Percentiles rank a stretch among this genome's conserved stretches.
These are phyloP conservation scores for Drosophila aldrichi DNA, from an alignment of 2,888 invertebrate genomes.

Conservation along the genomic window DNA sequence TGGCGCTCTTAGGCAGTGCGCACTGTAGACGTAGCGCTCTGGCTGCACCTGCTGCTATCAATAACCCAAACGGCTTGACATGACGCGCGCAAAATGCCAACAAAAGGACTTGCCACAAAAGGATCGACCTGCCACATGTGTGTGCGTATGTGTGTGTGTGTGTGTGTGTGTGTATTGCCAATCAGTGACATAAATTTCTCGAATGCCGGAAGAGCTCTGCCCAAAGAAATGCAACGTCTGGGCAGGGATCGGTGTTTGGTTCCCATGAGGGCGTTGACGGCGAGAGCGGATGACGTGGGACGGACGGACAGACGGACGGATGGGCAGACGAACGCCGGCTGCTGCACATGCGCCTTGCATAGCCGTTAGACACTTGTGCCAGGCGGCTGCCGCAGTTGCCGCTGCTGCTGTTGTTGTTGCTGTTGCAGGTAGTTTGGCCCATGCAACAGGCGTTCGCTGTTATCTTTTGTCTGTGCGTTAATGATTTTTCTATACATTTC, in stretches of 20 bases:
- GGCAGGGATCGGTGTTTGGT: conserved; percentile 50
- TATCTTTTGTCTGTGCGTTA: conserved; percentile 74
- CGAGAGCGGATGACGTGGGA: conserved; percentile 42
- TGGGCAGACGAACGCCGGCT: conserved; percentile 19
- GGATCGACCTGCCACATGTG: conserved; percentile 29
- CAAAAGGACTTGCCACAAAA: conserved; percentile 61
- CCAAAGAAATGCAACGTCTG: conserved; percentile 40
- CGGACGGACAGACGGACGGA: conserved; percentile 3
- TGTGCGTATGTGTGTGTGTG: conserved; percentile 3
- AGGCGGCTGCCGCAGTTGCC: conserved; percentile 39
- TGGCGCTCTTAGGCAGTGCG: conserved; percentile 16
- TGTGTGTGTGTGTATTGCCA: conserved; percentile 51
- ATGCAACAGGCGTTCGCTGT: conserved; percentile 44
- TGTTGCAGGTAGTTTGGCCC: conserved; percentile 54
- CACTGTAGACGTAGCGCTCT: conserved; percentile 4
- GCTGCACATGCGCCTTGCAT: conserved; percentile 67
- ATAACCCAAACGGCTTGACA: conserved; percentile 65
- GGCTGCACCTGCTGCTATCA: conserved; percentile 68
- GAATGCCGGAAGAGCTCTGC: conserved; percentile 60
- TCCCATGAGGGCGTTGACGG: conserved; percentile 81
- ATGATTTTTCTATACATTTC: conserved; percentile 80
- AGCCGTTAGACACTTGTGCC: conserved; percentile 75
- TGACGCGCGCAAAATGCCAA: conserved; percentile 54
- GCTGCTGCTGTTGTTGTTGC: not conserved
- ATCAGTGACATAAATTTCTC: conserved; percentile 77